These are phyloP conservation scores for Ophioninae sp. DNA, from an alignment of 2,888 invertebrate genomes.

Conservation along the genomic window DNA sequence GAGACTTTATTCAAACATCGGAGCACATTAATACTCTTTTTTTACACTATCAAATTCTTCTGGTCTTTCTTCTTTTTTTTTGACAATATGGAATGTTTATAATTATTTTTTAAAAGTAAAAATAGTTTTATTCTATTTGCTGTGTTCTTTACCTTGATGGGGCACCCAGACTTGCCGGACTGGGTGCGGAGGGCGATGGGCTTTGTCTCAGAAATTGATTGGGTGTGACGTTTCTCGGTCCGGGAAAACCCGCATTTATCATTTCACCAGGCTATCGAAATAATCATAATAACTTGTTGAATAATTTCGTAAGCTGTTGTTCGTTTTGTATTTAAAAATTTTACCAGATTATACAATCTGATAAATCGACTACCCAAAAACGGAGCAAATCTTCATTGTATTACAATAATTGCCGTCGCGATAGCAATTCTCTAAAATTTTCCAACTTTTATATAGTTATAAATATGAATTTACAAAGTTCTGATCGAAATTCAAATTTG, in stretches of 20 bases:
- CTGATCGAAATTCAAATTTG: not conserved
- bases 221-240: slow-evolving; percentile 86
- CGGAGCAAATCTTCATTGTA: not conserved
- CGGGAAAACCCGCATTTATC: slow-evolving; percentile 82
- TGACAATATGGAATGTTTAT: not conserved
- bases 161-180: slow-evolving; percentile 85
- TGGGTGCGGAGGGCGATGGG: slow-evolving; percentile 89
- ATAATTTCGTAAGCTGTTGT: not conserved
- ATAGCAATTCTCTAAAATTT: no score
- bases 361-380: not conserved
- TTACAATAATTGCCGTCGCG: not conserved
- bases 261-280: slow-evolving; percentile 79
- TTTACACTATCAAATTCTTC: not conserved
- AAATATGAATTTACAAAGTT: not conserved
- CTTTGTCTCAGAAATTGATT: slow-evolving; percentile 90
- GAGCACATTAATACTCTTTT: not conserved
- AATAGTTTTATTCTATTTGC: not conserved
- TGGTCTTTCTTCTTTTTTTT: not conserved
- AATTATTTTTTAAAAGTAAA: not conserved
- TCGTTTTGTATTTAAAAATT: not conserved
- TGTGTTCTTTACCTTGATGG: slow-evolving; percentile 76
- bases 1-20: not conserved
- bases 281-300: not conserved
- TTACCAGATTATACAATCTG: not conserved
- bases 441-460: not conserved